Percentiles rank a stretch among this genome's conserved stretches.
phyloP scores from a whole-genome alignment of 2,888 invertebrate species.

The Vesta saturnalis region DNA sequence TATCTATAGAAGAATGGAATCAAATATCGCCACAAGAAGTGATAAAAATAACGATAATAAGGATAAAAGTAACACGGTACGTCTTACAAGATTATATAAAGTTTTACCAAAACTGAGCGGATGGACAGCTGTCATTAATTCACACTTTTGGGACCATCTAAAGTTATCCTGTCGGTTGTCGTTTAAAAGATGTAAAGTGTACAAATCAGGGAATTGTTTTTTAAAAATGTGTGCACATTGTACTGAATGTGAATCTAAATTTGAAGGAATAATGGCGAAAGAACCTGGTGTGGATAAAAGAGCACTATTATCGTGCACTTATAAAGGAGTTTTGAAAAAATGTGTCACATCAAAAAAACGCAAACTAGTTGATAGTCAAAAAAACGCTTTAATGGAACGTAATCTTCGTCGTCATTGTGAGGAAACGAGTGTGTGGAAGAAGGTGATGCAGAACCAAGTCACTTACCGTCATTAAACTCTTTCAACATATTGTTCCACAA shows the following conservation, averaged over 20 bases:
- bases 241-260: background rate
- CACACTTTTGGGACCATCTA: conserved; percentile 1
- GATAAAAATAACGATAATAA: background rate
- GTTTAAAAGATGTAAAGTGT: background rate
- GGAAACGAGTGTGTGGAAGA: too few relatives aligned
- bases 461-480: too few relatives aligned
- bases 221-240: background rate
- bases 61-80: background rate
- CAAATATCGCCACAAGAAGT: background rate
- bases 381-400: background rate
- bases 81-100: conserved; percentile 1
- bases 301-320: background rate
- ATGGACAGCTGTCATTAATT: background rate
- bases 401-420: background rate
- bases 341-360: background rate
- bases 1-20: conserved; percentile 1
- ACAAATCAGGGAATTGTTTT: background rate
- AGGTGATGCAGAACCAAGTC: too few relatives aligned
- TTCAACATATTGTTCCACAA: too few relatives aligned
- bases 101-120: background rate
- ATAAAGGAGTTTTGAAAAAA: background rate
- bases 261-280: background rate
- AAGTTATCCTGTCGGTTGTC: background rate
- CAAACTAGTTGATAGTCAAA: background rate
- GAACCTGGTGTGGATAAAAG: background rate